phyloP scores from a whole-genome alignment of 2,888 invertebrate genomes.

The Amphipoea lucens region DNA sequence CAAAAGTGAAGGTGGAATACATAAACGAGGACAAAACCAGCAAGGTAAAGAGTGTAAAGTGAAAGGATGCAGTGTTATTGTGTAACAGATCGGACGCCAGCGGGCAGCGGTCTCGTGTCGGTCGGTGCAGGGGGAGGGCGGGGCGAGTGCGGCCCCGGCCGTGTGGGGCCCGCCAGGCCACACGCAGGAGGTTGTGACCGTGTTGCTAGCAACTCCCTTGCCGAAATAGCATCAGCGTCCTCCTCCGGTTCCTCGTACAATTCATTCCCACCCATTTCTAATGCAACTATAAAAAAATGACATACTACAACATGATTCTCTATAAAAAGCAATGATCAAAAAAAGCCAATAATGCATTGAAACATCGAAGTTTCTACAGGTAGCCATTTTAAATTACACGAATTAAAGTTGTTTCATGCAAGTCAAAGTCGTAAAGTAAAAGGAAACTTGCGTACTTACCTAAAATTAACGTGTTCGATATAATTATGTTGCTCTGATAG shows the following conservation, averaged over 20 bases:
- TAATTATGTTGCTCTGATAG: constrained; percentile 63
- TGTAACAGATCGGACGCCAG: constrained; percentile 88
- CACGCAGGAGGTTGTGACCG: constrained; percentile 91
- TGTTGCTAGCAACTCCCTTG: constrained; percentile 89
- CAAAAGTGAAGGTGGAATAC: constrained; percentile 88
- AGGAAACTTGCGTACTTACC: constrained; percentile 60
- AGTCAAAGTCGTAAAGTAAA: constrained; percentile 35
- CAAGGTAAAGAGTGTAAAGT: constrained; percentile 85
- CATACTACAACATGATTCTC: constrained; percentile 10
- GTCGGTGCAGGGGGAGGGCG: constrained; percentile 90
- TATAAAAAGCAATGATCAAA: constrained; percentile 29
- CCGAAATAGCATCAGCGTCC: constrained; percentile 85
- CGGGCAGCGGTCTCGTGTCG: constrained; percentile 88
- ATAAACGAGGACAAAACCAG: constrained; percentile 87
- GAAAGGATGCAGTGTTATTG: constrained; percentile 85
- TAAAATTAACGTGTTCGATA: constrained; percentile 65
- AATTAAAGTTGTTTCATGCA: constrained; percentile 35
- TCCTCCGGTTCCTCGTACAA: constrained; percentile 73
- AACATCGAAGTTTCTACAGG: constrained; percentile 37
- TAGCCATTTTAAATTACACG: constrained; percentile 58
- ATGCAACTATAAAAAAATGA: constrained; percentile 21
- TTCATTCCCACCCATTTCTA: constrained; percentile 73
- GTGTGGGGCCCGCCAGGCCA: constrained; percentile 91
- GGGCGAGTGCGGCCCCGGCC: constrained; percentile 89
- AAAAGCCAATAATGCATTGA: constrained; percentile 32